Base-by-base conservation (phyloP, 2,113 vertebrate genomes). In the Sturnus vulgaris region DNA sequence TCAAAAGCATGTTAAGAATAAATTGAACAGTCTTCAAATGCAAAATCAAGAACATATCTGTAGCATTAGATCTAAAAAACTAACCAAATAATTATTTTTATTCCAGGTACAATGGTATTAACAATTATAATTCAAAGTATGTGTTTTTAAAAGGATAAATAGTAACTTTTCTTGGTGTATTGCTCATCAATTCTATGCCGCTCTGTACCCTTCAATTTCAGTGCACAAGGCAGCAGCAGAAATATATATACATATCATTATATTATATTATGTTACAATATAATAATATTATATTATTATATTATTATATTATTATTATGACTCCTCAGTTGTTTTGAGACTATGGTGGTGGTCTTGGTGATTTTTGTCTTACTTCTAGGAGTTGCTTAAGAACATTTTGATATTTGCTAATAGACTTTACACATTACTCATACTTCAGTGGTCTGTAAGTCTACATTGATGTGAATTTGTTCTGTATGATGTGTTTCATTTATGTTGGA, bases 231-330 rank as follows among this genome's bases (percentile, higher is more conserved):
- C 4, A 10, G 27, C 37, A 14, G 5, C 2, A 18, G 22, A 46
- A 39, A 47, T 33, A 33, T 10, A 35, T 46, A 35, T 10, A 52
- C 5, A 39, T 10, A 10, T 21, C 56, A 42, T 22, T 30, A 52
- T 23, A 52, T 23, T 50, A 7, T 9, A 37, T 37, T 37, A 37
- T 37, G 9, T 37, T 37, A 37, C n/a, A n/a, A n/a, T n/a, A n/a
- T n/a, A n/a, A n/a, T n/a, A n/a, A n/a, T 46, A 20, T 10, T 46
- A 46, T 46, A 5, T 46, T 46, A 44, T 44, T 50, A 6, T 23
- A 23, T 24, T 49, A 49, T 49, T 50, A 50, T 24, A 31, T 39
- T 61, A 16, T 1, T 1, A 0, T 5, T 5, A 6, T 1, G 3
- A n/a, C 47, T 42, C 20, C 10, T 76, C 47, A 39, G 3, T 4